Evolutionary conservation across 2,888 invertebrate species (phyloP), one percentile per base, ranked within the genome.

Genomic region (Chymomyza procnemis): DNA sequence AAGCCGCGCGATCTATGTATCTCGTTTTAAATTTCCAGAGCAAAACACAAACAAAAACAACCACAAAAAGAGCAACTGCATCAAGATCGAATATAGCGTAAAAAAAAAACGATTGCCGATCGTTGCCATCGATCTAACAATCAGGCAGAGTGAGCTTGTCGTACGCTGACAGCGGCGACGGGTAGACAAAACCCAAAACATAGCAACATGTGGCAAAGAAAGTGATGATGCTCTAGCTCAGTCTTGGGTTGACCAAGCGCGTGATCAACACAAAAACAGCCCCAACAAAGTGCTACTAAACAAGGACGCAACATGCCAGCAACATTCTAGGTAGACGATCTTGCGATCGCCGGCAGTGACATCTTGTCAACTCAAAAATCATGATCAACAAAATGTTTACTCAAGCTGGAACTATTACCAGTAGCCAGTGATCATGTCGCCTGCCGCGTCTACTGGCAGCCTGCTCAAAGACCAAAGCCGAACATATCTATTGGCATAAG

Each of bases 281-380:
- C 66, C 73, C 66, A 59, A 64, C 52, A 75, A 81, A 84, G 71
- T 79, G 75, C 71, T 84, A 80, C 82, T 82, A 75, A 85, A 83
- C 83, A 83, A 83, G 83, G 78, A 87, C 78, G 78, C 80, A 78
- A 83, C 83, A 86, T 84, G 85, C 76, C 73, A 69, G 74, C 71
- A 74, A 84, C 80, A 85, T 80, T 85, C 83, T 76, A 79, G 75
- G 66, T 69, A 56, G 71, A n/a, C 9, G 46, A 9, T 50, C 61
- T 47, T 19, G 8, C 61, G 73, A 84, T 75, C 76, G 82, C 85
- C 80, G 87, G 67, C 80, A 80, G 74, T 84, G 83, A 84, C 83
- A 84, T 87, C 87, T 84, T 84, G 83, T 84, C 87, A 84, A 78
- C 80, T 86, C 87, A 80, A 85, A 82, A 87, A 84, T 87, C 83